Evolutionary conservation across 1,140 invertebrate species (phyloP).

Genomic region (Apis florea): DNA sequence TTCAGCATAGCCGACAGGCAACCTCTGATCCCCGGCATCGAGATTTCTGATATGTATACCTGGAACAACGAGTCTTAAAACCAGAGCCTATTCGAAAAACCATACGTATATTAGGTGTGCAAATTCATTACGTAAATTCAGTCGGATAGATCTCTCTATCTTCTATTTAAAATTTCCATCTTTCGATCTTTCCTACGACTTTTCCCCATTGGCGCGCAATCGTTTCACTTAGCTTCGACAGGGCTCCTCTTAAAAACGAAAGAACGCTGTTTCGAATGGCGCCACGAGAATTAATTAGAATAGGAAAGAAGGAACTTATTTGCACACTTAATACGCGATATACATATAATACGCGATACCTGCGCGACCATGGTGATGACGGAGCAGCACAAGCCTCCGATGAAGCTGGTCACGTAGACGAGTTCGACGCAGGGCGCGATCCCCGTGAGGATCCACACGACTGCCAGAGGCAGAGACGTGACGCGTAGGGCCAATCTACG

Average conservation of each 20-base stretch:
- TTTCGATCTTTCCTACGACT: too few species aligned
- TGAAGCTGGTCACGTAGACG: conserved; percentile 88
- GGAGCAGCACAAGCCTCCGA: conserved; percentile 89
- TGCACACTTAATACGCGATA: too few species aligned
- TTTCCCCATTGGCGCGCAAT: too few species aligned
- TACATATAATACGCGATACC: conserved; percentile 73
- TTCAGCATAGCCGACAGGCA: conserved; percentile 92
- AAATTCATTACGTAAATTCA: too few species aligned
- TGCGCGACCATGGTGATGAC: conserved; percentile 90
- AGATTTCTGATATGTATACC: conserved; percentile 95
- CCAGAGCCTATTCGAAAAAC: too few species aligned
- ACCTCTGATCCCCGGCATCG: conserved; percentile 91
- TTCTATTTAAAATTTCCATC: too few species aligned
- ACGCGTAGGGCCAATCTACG: conserved; percentile 85
- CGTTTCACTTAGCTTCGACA: too few species aligned
- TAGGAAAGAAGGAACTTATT: too few species aligned
- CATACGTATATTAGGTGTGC: rapidly evolving
- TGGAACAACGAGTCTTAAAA: conserved; percentile 59
- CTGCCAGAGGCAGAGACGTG: conserved; percentile 86
- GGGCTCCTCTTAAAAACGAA: too few species aligned
- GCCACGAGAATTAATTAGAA: too few species aligned
- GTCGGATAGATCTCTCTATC: too few species aligned
- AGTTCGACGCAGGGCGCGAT: conserved; percentile 88
- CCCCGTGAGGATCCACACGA: conserved; percentile 88
- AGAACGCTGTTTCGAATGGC: too few species aligned